A percentile compares a stretch with the other conserved stretches of the same genome.
phyloP scores from a whole-genome alignment of 2,888 invertebrate species.

The Perizoma affinitatum region DNA sequence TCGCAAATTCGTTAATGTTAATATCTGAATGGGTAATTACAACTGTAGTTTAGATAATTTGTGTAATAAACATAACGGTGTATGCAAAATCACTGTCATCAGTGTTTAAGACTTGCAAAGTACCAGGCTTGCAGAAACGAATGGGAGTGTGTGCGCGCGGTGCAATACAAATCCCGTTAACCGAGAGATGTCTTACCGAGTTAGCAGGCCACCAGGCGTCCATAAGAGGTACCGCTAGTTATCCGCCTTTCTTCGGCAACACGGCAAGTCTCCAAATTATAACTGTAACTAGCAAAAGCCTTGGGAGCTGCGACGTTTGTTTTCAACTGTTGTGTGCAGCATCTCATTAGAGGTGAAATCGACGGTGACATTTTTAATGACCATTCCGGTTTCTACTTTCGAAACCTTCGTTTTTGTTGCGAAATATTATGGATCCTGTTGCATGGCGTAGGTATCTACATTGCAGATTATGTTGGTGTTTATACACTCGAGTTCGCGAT shows the following conservation, averaged over 20 bases:
- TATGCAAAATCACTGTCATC: slow-evolving; percentile 43
- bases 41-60: slow-evolving; percentile 25
- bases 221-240: slow-evolving; percentile 74
- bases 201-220: slow-evolving; percentile 58
- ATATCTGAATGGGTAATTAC: slow-evolving; percentile 22
- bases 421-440: slow-evolving; percentile 34
- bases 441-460: slow-evolving; percentile 20
- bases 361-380: slow-evolving; percentile 55
- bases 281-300: slow-evolving; percentile 64
- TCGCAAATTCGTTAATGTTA: slow-evolving; percentile 33
- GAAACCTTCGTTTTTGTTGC: slow-evolving; percentile 44
- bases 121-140: slow-evolving; percentile 32
- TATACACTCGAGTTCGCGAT: slow-evolving; percentile 28
- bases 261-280: slow-evolving; percentile 67
- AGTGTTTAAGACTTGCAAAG: slow-evolving; percentile 37
- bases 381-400: slow-evolving; percentile 53
- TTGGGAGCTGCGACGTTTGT: slow-evolving; percentile 44
- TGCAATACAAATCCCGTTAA: slow-evolving; percentile 61
- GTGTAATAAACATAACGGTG: slow-evolving; percentile 29
- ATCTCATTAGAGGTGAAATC: slow-evolving; percentile 64
- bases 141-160: slow-evolving; percentile 50
- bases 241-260: slow-evolving; percentile 63
- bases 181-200: slow-evolving; percentile 48
- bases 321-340: slow-evolving; percentile 51
- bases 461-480: slow-evolving; percentile 20